Conservation (phyloP, 2,797 vertebrate genomes). For the Glossophaga mutica region DNA sequence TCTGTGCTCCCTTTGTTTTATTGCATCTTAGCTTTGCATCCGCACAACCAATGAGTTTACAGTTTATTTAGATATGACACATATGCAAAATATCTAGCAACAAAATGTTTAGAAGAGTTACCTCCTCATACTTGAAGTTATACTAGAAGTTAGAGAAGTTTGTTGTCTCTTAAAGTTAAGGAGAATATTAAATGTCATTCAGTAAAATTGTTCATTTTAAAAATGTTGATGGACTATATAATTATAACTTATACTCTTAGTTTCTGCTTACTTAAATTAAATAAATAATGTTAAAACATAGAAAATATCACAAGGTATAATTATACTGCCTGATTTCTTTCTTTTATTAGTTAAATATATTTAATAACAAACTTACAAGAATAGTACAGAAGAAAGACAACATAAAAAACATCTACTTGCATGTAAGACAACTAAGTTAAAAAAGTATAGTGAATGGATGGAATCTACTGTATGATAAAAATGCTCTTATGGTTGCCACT, state of each 20-base stretch:
- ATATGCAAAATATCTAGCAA: not conserved
- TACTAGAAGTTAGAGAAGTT: not conserved
- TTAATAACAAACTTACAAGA: slow-evolving; percentile 87
- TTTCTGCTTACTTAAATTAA: not conserved
- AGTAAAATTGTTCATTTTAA: not conserved
- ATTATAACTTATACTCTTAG: not conserved
- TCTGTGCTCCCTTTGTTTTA: not conserved
- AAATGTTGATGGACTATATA: not conserved
- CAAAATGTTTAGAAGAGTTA: not conserved
- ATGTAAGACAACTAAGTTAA: slow-evolving; percentile 84
- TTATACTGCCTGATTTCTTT: not conserved
- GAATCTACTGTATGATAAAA: slow-evolving; percentile 84
- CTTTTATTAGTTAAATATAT: slow-evolving; percentile 82
- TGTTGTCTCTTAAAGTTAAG: not conserved
- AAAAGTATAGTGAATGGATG: slow-evolving; percentile 84
- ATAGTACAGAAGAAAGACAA: slow-evolving; percentile 86
- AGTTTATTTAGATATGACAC: not conserved
- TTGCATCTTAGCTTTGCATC: not conserved
- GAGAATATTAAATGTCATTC: not conserved
- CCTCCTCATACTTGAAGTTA: not conserved
- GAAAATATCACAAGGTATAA: not conserved
- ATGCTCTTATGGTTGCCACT: slow-evolving; percentile 83
- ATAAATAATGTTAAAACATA: not conserved
- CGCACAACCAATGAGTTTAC: not conserved
- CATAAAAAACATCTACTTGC: slow-evolving; percentile 85